Evolutionary conservation across 2,888 invertebrate genomes (phyloP).

Genomic region (Eupeodes luniger): DNA sequence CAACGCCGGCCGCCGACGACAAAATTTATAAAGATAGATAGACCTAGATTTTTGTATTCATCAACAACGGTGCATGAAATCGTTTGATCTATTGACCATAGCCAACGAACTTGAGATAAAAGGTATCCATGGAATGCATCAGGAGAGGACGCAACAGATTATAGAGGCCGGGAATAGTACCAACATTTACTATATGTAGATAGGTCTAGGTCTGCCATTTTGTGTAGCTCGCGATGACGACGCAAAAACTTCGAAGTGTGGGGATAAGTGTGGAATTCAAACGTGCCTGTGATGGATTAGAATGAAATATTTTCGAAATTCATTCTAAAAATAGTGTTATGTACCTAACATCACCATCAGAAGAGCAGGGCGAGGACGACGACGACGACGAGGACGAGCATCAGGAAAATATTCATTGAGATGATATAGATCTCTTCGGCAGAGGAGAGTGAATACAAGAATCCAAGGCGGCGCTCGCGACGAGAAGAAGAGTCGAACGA

Average conservation of each 20-base stretch:
- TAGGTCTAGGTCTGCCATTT: neutral
- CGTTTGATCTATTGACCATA: conserved; percentile 64
- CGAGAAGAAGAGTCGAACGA: neutral
- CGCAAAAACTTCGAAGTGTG: too few species aligned
- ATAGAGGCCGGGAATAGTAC: conserved; percentile 19
- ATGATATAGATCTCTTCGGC: conserved; percentile 10
- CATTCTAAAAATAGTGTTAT: conserved; percentile 47
- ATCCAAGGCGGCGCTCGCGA: neutral
- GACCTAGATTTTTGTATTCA: conserved; percentile 9
- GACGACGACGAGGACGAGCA: neutral
- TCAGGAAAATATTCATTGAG: conserved; percentile 27
- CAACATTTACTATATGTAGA: neutral
- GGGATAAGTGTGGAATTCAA: conserved; percentile 1
- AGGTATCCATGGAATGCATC: conserved; percentile 34
- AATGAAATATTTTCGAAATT: conserved; percentile 42
- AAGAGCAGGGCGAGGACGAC: neutral
- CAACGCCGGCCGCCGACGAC: neutral
- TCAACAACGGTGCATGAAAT: conserved; percentile 53
- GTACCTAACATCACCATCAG: neutral
- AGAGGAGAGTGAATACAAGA: neutral
- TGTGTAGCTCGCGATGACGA: neutral
- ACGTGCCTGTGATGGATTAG: conserved; percentile 44
- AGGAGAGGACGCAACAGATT: conserved; percentile 12
- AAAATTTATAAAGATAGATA: neutral
- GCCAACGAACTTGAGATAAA: conserved; percentile 45